A percentile compares a stretch with the other conserved stretches of the same genome.
phyloP scores from a whole-genome alignment of 2,888 invertebrate species.

The Nasonia oneida region DNA sequence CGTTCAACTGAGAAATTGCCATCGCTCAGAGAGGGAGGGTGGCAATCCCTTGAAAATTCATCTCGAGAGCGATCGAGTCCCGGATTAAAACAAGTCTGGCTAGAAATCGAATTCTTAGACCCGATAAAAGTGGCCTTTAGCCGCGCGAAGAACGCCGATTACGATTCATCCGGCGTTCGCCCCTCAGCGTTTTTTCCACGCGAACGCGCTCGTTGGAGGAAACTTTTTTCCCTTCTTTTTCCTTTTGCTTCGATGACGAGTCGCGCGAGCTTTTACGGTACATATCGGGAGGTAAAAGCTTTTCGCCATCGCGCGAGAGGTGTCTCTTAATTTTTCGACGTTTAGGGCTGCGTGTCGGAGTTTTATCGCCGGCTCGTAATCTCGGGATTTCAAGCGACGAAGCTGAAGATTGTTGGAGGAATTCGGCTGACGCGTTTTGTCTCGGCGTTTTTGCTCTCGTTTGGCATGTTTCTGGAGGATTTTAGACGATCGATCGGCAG shows the following conservation, averaged over 20 bases:
- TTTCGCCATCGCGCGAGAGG: neutral
- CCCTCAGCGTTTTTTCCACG: constrained; percentile 50
- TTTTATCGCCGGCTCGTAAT: neutral
- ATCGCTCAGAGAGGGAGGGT: neutral
- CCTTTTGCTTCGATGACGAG: constrained; percentile 24
- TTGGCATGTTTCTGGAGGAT: neutral
- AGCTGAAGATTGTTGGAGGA: neutral
- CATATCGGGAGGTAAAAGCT: constrained; percentile 38
- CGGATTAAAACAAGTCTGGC: constrained; percentile 51
- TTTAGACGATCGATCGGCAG: neutral
- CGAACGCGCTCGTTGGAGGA: constrained; percentile 19
- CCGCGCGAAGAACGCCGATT: constrained; percentile 53
- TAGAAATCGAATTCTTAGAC: constrained; percentile 46
- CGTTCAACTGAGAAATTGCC: constrained; percentile 1
- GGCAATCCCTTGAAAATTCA: constrained; percentile 24
- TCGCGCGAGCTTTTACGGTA: constrained; percentile 20
- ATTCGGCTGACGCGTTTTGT: neutral
- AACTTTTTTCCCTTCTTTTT: neutral
- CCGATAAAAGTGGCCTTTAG: constrained; percentile 49
- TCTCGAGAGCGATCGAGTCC: neutral
- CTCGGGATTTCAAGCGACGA: neutral
- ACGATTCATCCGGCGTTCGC: constrained; percentile 51
- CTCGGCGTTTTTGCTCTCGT: neutral
- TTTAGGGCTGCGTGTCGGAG: neutral
- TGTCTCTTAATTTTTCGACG: constrained; percentile 27